Percentiles rank a stretch among this genome's conserved stretches.
These are phyloP conservation scores for Pteropus alecto DNA, from an alignment of 2,113 vertebrate species.

Conservation along the genomic window DNA sequence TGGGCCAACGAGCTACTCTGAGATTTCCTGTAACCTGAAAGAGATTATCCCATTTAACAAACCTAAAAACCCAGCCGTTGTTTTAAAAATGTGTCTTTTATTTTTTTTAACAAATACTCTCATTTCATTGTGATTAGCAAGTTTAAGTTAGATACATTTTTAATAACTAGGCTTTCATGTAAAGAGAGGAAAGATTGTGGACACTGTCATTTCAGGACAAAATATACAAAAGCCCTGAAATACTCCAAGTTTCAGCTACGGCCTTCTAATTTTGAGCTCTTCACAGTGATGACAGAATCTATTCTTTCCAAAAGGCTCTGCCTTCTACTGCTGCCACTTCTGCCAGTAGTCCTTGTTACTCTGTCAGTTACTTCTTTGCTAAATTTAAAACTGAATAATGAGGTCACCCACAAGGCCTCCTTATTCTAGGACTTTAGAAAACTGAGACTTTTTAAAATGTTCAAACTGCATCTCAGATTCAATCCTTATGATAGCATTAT, in stretches of 20 bases:
- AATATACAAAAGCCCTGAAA: neutral
- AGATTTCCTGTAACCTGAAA: neutral
- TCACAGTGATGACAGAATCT: neutral
- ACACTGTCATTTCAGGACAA: neutral
- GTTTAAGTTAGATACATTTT: neutral
- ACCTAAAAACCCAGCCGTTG: neutral
- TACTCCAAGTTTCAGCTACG: neutral
- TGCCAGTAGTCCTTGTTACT: neutral
- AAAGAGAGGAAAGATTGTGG: neutral
- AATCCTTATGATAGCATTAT: constrained; percentile 13
- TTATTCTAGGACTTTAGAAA: constrained; percentile 35
- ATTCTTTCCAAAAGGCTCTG: constrained; percentile 13
- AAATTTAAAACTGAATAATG: constrained; percentile 69
- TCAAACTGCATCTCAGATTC: constrained; percentile 22
- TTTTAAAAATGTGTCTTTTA: neutral
- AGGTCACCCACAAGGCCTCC: constrained; percentile 32
- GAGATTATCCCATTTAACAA: neutral
- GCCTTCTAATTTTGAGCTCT: neutral
- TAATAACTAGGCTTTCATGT: neutral
- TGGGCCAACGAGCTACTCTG: neutral
- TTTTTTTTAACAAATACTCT: neutral
- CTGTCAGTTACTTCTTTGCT: constrained; percentile 46
- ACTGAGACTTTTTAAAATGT: constrained; percentile 1
- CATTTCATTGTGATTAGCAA: neutral
- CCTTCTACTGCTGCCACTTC: neutral